These are phyloP conservation scores for Acanthornis magna DNA, from an alignment of 2,797 vertebrate genomes.

Conservation along the genomic window DNA sequence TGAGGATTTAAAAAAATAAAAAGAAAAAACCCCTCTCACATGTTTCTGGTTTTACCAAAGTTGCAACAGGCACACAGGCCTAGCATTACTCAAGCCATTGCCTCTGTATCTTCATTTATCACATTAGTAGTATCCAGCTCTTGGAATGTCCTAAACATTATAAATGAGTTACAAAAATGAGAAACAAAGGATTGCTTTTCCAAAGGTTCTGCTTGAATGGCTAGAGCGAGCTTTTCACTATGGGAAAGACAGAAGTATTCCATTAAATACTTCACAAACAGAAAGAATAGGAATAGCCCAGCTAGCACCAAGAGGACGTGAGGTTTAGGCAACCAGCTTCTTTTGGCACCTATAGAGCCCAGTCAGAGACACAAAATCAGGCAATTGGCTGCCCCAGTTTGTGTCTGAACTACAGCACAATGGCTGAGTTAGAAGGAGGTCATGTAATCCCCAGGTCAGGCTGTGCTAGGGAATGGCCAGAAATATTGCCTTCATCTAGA, in stretches of 20 bases:
- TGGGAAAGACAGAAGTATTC: slow-evolving; percentile 10
- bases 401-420: background rate
- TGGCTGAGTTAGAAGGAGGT: background rate
- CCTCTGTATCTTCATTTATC: slow-evolving; percentile 65
- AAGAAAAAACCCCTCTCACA: slow-evolving; percentile 1
- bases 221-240: background rate
- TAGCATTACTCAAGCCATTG: slow-evolving; percentile 59
- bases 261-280: background rate
- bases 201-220: slow-evolving; percentile 33
- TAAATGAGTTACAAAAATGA: slow-evolving; percentile 63
- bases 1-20: slow-evolving; percentile 48
- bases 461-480: background rate
- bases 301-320: background rate
- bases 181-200: slow-evolving; percentile 58
- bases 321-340: background rate
- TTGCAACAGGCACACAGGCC: slow-evolving; percentile 66
- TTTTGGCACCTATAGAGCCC: background rate
- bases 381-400: background rate
- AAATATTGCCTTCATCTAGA: background rate
- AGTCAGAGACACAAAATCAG: background rate
- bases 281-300: background rate
- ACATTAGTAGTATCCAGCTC: slow-evolving; percentile 33
- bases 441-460: background rate
- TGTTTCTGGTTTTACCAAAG: slow-evolving; percentile 74
- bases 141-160: slow-evolving; percentile 26